Conservation (phyloP, 2,113 vertebrate genomes). For the Pelobates fuscus region DNA sequence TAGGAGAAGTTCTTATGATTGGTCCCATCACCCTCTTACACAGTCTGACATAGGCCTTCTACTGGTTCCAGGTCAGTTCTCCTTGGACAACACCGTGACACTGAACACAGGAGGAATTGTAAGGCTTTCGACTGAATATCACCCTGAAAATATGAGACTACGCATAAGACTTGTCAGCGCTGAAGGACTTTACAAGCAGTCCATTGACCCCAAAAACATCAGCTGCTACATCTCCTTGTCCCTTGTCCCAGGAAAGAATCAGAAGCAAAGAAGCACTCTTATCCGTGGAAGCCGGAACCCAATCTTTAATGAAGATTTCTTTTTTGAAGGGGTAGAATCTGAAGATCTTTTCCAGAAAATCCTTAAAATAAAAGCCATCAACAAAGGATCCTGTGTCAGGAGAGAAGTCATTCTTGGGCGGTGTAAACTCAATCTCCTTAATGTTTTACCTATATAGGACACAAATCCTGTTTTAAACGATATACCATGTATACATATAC, state of each 20-base stretch:
- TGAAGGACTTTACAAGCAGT: constrained; percentile 72
- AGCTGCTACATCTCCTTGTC: constrained; percentile 80
- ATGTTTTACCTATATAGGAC: constrained; percentile 55
- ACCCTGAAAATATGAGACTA: constrained; percentile 73
- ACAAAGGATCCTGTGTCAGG: constrained; percentile 80
- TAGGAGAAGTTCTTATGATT: constrained; percentile 75
- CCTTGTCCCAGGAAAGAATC: constrained; percentile 70
- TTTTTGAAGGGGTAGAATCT: constrained; percentile 78
- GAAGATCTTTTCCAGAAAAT: constrained; percentile 71
- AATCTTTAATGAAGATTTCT: constrained; percentile 80
- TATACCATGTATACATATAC: neutral
- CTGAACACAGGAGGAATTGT: constrained; percentile 74
- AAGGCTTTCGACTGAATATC: constrained; percentile 80
- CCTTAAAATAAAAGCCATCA: constrained; percentile 79
- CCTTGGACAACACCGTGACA: constrained; percentile 74
- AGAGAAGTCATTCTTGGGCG: constrained; percentile 60
- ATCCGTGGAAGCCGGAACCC: constrained; percentile 76
- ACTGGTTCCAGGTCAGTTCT: neutral
- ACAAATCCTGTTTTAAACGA: neutral
- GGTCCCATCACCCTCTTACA: constrained; percentile 59
- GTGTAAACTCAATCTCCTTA: constrained; percentile 55
- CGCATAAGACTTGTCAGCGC: constrained; percentile 81
- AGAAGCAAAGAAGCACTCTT: constrained; percentile 75
- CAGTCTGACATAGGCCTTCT: constrained; percentile 3
- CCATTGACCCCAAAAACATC: constrained; percentile 73